phyloP scores from a whole-genome alignment of 2,113 vertebrate species.

The Grantiella picta region DNA sequence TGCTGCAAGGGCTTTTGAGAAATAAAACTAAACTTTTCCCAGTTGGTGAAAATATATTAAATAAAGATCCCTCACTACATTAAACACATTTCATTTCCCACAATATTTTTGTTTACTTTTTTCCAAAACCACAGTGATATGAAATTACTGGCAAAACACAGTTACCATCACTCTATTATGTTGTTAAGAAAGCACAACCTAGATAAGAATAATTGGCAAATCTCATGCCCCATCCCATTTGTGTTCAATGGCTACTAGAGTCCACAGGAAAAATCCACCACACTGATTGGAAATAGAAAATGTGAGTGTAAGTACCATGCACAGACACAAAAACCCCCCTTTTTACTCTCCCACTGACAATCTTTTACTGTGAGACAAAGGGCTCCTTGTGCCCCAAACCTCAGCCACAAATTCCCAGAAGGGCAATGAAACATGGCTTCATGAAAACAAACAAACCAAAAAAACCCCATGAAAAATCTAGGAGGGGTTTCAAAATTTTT shows the following conservation, averaged over 20 bases:
- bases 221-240: not conserved
- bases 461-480: not conserved
- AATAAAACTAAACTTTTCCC: not conserved
- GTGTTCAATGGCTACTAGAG: not conserved
- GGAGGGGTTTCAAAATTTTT: not conserved
- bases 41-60: not conserved
- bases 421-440: not conserved
- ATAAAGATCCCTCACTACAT: not conserved
- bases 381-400: not conserved
- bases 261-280: not conserved
- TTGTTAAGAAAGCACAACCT: not conserved
- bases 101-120: not conserved
- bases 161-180: not conserved
- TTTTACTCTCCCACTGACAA: not conserved
- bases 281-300: not conserved
- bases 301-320: rapidly evolving
- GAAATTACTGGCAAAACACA: not conserved
- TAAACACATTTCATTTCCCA: not conserved
- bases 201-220: not conserved
- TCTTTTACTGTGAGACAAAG: not conserved
- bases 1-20: not conserved
- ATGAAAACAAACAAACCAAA: not conserved
- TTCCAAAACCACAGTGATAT: not conserved
- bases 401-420: not conserved
- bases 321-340: not conserved